Evolutionary conservation across 2,113 vertebrate species (phyloP), one percentile per base, ranked within the genome.

Genomic region (Campylorhamphus procurvoides): DNA sequence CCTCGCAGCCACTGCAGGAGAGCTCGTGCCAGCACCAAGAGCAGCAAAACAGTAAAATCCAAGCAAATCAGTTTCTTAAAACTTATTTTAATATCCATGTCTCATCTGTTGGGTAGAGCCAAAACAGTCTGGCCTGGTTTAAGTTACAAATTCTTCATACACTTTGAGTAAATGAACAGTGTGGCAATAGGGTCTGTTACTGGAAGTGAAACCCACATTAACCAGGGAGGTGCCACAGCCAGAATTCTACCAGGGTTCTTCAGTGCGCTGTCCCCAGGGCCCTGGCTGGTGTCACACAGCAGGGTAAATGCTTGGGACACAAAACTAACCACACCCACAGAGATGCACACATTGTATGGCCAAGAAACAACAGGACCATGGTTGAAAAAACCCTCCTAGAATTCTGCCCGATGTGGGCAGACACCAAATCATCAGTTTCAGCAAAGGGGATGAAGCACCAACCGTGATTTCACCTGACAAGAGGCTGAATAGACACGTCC

Each of bases 71-170:
- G 93, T 97, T 97, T 98, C 96, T 98, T 97, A 97, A 98, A 98
- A 98, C 96, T 97, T 97, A 97, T 97, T 98, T 98, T 98, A 98
- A 98, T 98, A 97, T 97, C 97, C 95, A 97, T 94, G 80, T 94
- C 94, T 97, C 94, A 93, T 93, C 94, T 97, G 92, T 92, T 97
- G 97, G 97, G 96, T 96, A 96, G 97, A 95, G 94, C 93, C 97
- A 97, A 97, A 98, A 98, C 94, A 97, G 94, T 97, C 95, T 97
- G 96, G 96, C 92, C 95, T 97, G 96, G 84, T 96, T 98, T 97
- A 96, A 97, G 96, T 98, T 98, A 98, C 97, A 98, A 98, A 98
- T 98, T 97, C 96, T 97, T 97, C 97, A 97, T 97, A 98, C 96
- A 97, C 76, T 80, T 96, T 95, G 97, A 96, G 93, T 94, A 97